Evolutionary conservation across 2,797 vertebrate species (phyloP).

Genomic region (Tragopan temminckii): DNA sequence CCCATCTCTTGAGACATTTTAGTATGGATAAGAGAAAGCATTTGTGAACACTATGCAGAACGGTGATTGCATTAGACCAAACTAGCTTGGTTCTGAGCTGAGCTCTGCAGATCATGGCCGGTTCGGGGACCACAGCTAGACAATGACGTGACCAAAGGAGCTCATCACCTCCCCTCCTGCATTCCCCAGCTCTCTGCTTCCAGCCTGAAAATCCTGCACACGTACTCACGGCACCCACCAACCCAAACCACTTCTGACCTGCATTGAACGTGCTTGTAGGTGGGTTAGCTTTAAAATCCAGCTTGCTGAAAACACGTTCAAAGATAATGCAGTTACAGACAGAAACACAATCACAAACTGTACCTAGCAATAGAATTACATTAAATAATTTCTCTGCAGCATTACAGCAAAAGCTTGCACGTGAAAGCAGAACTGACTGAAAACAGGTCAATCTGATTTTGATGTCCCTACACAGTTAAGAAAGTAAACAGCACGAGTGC

Average conservation of each 20-base stretch:
- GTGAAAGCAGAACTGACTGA: background rate
- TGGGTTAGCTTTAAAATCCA: background rate
- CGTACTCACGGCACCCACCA: background rate
- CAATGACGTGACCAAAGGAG: background rate
- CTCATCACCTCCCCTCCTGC: background rate
- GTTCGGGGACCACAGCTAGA: background rate
- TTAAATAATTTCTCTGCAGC: background rate
- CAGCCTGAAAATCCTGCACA: background rate
- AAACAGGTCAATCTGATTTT: background rate
- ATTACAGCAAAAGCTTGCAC: background rate
- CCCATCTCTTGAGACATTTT: background rate
- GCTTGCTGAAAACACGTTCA: background rate
- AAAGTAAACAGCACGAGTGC: conserved; percentile 33
- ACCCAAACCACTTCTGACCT: background rate
- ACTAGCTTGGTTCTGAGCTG: background rate
- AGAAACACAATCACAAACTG: background rate
- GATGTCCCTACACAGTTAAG: background rate
- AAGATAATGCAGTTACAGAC: background rate
- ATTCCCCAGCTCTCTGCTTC: background rate
- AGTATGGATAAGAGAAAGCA: background rate
- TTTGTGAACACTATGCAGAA: background rate
- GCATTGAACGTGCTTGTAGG: background rate
- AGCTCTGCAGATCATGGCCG: background rate
- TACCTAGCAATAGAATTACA: background rate
- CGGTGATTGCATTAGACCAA: rapidly evolving